Conservation (phyloP, 2,797 vertebrate species). For the Alfaro cultratus region DNA sequence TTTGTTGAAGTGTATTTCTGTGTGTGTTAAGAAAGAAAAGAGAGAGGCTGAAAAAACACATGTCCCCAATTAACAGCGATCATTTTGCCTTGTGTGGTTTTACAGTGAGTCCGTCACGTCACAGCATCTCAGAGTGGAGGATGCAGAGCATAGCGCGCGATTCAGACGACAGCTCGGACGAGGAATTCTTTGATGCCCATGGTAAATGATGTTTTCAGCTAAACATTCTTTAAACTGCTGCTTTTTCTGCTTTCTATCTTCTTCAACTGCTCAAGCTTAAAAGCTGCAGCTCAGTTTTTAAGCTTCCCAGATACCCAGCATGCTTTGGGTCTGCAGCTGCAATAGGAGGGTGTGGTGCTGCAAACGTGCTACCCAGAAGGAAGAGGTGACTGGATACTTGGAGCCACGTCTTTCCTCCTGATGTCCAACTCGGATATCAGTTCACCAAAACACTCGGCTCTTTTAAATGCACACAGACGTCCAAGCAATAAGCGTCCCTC, state of each 20-base stretch:
- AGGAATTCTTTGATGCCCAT: constrained; percentile 96
- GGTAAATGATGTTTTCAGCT: constrained; percentile 76
- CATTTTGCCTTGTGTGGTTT: constrained; percentile 36
- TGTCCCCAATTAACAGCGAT: constrained; percentile 59
- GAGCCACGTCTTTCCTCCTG: constrained; percentile 36
- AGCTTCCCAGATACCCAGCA: constrained; percentile 80
- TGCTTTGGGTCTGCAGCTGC: constrained; percentile 79
- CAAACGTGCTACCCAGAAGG: constrained; percentile 29
- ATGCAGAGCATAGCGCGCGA: constrained; percentile 98
- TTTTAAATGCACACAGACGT: neutral
- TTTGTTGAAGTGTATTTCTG: constrained; percentile 40
- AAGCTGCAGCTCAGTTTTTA: constrained; percentile 79
- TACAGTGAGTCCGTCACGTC: constrained; percentile 91
- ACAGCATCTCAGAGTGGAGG: constrained; percentile 95
- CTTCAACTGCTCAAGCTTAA: constrained; percentile 39
- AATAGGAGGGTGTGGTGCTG: constrained; percentile 54
- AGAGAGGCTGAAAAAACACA: constrained; percentile 50
- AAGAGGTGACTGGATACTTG: constrained; percentile 49
- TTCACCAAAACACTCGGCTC: constrained; percentile 13
- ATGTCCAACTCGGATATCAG: constrained; percentile 50
- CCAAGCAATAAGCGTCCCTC: constrained; percentile 24
- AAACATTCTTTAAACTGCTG: neutral
- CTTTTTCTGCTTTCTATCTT: constrained; percentile 4
- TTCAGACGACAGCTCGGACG: constrained; percentile 93
- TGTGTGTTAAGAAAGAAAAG: constrained; percentile 27